Percentiles rank a stretch among this genome's conserved stretches.
These are phyloP conservation scores for Aspidiotus destructor DNA, from an alignment of 2,888 invertebrate genomes.

Conservation along the genomic window DNA sequence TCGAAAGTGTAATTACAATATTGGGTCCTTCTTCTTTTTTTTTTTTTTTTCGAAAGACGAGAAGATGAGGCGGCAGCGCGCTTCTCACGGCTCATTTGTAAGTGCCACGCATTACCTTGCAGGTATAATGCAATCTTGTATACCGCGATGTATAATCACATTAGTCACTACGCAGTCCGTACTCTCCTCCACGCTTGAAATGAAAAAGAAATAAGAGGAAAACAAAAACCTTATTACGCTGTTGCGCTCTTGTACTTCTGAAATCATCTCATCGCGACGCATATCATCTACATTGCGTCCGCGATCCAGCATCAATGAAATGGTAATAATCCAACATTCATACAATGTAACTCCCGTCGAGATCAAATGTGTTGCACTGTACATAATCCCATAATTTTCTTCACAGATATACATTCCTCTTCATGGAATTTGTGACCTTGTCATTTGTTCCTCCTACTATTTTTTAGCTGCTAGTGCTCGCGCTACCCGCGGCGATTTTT, in stretches of 20 bases:
- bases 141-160: too few species aligned
- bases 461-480: conserved; percentile 27
- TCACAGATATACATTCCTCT: conserved; percentile 17
- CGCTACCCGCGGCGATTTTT: conserved; percentile 25
- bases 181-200: too few species aligned
- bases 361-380: conserved; percentile 28
- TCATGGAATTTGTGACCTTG: conserved; percentile 29
- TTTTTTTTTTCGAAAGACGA: too few species aligned
- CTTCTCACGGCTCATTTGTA: too few species aligned
- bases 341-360: conserved; percentile 33
- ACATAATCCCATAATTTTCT: conserved; percentile 30
- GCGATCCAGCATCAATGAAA: background rate
- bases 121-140: too few species aligned
- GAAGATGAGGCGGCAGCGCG: too few species aligned
- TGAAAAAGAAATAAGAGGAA: background rate
- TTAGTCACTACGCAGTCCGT: too few species aligned
- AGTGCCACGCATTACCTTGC: too few species aligned
- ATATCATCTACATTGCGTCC: background rate
- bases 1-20: too few species aligned
- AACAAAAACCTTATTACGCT: background rate
- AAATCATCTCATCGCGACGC: background rate
- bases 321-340: conserved; percentile 26
- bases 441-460: conserved; percentile 33
- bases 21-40: too few species aligned
- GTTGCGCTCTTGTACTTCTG: background rate